Evolutionary conservation across 1,140 invertebrate species (phyloP).

Genomic region (Chironomus tepperi): DNA sequence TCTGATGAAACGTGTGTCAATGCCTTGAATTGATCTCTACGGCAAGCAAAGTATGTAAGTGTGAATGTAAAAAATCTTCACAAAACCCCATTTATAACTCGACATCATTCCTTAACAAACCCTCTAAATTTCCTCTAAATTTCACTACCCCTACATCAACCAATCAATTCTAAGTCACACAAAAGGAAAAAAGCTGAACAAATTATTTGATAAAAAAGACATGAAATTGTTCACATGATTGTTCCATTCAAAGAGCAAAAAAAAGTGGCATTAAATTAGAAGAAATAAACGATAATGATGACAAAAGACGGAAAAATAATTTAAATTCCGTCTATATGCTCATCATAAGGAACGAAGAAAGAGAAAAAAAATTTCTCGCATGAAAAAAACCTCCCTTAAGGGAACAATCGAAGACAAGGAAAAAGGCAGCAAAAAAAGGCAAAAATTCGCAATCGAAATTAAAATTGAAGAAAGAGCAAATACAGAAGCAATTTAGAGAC

Average conservation of each 20-base stretch:
- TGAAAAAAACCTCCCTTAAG: not conserved
- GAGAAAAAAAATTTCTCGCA: not conserved
- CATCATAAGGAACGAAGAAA: not conserved
- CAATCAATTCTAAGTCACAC: too few species aligned
- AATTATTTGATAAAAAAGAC: not conserved
- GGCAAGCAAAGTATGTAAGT: too few species aligned
- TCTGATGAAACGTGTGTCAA: too few species aligned
- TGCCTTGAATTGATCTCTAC: too few species aligned
- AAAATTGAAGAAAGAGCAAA: conserved; percentile 15
- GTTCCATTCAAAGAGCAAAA: not conserved
- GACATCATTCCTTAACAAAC: too few species aligned
- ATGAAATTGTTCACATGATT: conserved; percentile 13
- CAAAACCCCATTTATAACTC: too few species aligned
- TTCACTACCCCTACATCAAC: too few species aligned
- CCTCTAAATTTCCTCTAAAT: too few species aligned
- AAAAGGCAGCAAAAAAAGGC: not conserved
- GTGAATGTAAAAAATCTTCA: too few species aligned
- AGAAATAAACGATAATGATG: not conserved
- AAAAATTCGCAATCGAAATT: conserved; percentile 18
- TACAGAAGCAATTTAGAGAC: conserved; percentile 10
- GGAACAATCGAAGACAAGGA: not conserved
- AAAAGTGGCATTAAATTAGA: not conserved
- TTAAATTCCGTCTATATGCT: not conserved
- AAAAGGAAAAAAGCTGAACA: not conserved
- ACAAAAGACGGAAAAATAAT: conserved; percentile 13